Evolutionary conservation across 2,888 invertebrate genomes (phyloP).

Genomic region (Orthonevra nobilis): DNA sequence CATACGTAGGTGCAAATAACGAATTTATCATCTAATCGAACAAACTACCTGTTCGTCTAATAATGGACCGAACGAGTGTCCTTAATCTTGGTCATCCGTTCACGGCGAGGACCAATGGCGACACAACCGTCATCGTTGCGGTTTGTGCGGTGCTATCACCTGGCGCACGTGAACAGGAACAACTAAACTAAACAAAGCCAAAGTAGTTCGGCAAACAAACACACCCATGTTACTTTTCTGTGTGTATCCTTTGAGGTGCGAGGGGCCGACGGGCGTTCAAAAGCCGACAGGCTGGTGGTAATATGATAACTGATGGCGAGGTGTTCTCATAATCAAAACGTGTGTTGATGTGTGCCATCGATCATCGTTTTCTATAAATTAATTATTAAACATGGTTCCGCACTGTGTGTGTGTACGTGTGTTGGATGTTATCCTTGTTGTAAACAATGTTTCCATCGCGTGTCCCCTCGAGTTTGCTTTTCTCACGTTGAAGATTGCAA

Average conservation of each 20-base stretch:
- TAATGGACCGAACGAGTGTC: slow-evolving; percentile 58
- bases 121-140: too few species aligned
- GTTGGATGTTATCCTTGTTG: not conserved
- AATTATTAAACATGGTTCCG: slow-evolving; percentile 42
- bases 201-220: slow-evolving; percentile 5
- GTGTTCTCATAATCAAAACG: slow-evolving; percentile 38
- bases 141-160: slow-evolving; percentile 19
- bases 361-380: slow-evolving; percentile 51
- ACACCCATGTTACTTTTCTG: not conserved
- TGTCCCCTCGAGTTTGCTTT: not conserved
- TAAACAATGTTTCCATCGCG: not conserved
- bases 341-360: slow-evolving; percentile 42
- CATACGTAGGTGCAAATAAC: slow-evolving; percentile 34
- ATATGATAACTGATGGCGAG: slow-evolving; percentile 22
- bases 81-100: slow-evolving; percentile 23
- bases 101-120: not conserved
- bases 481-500: slow-evolving; percentile 25
- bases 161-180: slow-evolving; percentile 26
- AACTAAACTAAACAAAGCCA: not conserved
- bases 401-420: not conserved
- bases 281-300: not conserved
- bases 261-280: not conserved
- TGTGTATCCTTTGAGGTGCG: too few species aligned
- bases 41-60: slow-evolving; percentile 62
- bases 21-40: slow-evolving; percentile 62